These are phyloP conservation scores for Amblyteles armatorius DNA, from an alignment of 2,888 invertebrate species.

Conservation along the genomic window DNA sequence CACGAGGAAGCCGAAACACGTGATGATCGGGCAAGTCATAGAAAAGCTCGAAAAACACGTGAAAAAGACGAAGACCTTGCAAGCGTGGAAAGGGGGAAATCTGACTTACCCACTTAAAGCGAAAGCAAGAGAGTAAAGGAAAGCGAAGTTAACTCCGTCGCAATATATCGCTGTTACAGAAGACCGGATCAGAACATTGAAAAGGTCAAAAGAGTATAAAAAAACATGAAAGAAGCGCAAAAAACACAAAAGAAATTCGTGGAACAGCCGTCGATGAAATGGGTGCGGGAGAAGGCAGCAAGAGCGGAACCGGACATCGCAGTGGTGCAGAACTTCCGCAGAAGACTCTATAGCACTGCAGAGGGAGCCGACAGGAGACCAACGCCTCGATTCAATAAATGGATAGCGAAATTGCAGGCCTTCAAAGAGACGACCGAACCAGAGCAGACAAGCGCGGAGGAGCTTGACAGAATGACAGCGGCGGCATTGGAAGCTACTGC, in stretches of 20 bases:
- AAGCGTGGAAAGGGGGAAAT: background rate
- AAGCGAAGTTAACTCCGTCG: background rate
- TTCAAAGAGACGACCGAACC: background rate
- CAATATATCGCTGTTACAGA: background rate
- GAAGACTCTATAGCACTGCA: background rate
- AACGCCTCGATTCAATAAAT: conserved; percentile 25
- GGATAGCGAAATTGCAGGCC: conserved; percentile 10
- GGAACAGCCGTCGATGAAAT: background rate
- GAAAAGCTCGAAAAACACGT: conserved; percentile 20
- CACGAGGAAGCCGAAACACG: conserved; percentile 20
- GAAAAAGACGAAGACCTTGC: background rate
- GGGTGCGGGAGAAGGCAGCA: background rate
- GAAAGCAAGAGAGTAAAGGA: conserved; percentile 14
- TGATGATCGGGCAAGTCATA: conserved; percentile 1
- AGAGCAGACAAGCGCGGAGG: background rate
- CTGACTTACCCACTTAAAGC: background rate
- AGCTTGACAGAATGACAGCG: background rate
- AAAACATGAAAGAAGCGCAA: background rate
- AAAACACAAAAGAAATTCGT: background rate
- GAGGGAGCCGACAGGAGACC: background rate
- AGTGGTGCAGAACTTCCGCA: background rate
- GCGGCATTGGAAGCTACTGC: conserved; percentile 44
- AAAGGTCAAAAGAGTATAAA: background rate
- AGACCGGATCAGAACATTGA: conserved; percentile 18
- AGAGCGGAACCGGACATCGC: background rate